A percentile compares a stretch with the other conserved stretches of the same genome.
Conservation (phyloP, 2,888 invertebrate species). For the Biston stratarius region DNA sequence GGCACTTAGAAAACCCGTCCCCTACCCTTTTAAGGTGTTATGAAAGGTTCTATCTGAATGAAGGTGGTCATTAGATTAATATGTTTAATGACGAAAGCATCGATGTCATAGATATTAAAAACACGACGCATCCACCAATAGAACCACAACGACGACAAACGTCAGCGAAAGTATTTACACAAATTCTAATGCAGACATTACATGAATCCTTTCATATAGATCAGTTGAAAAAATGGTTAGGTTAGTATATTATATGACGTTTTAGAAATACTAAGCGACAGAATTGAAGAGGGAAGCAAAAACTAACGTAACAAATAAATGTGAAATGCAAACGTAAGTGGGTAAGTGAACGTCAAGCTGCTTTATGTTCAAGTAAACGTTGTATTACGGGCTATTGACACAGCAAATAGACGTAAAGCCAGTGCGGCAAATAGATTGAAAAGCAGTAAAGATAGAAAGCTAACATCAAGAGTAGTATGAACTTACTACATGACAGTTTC, state of each 20-base stretch:
- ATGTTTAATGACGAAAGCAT: conserved; percentile 1
- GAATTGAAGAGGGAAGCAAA: conserved; percentile 24
- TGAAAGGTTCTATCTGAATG: conserved; percentile 57
- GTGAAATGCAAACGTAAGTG: conserved; percentile 19
- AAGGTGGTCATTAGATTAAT: conserved; percentile 35
- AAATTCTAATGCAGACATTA: not conserved
- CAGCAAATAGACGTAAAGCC: conserved; percentile 34
- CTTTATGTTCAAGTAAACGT: conserved; percentile 29
- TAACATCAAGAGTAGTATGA: conserved; percentile 21
- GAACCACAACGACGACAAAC: not conserved
- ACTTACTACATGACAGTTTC: not conserved
- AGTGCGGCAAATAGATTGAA: conserved; percentile 27
- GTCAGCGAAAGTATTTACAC: not conserved
- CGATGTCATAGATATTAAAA: not conserved
- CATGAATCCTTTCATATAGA: too few relatives aligned
- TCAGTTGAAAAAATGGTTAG: not conserved
- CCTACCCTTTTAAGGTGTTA: conserved; percentile 70
- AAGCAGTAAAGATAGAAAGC: conserved; percentile 37
- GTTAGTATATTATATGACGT: not conserved
- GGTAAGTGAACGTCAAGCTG: conserved; percentile 26
- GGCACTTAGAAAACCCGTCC: conserved; percentile 71
- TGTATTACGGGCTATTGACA: conserved; percentile 34
- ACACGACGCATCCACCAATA: not conserved
- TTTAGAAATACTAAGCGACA: conserved; percentile 20
- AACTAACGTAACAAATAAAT: conserved; percentile 21